These are phyloP conservation scores for Pasiphila rectangulata DNA, from an alignment of 2,888 invertebrate species.

Conservation along the genomic window DNA sequence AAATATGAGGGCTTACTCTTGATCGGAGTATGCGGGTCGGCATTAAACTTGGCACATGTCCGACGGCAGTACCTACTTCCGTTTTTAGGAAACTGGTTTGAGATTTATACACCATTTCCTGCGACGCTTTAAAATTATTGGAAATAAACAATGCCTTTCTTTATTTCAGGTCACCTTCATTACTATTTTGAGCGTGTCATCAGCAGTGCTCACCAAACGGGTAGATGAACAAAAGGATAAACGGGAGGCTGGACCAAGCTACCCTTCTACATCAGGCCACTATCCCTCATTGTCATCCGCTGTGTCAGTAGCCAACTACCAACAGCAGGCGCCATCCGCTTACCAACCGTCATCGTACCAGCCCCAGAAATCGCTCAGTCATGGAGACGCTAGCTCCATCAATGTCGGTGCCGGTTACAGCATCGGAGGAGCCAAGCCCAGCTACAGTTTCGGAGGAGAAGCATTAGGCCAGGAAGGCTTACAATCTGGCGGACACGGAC, in stretches of 20 bases:
- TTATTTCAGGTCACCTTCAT: constrained; percentile 65
- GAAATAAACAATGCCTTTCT: constrained; percentile 30
- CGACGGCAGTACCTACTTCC: constrained; percentile 47
- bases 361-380: constrained; percentile 43
- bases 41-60: constrained; percentile 46
- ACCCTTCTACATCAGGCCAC: constrained; percentile 40
- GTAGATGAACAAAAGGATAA: constrained; percentile 66
- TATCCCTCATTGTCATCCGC: constrained; percentile 15
- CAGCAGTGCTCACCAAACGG: constrained; percentile 57
- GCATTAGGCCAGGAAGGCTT: constrained; percentile 51
- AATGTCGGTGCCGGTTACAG: constrained; percentile 75
- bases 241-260: constrained; percentile 61
- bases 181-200: constrained; percentile 60
- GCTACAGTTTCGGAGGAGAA: neutral
- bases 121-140: constrained; percentile 1
- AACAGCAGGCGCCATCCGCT: constrained; percentile 23
- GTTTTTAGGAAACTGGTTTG: constrained; percentile 53
- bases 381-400: constrained; percentile 66
- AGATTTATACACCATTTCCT: constrained; percentile 38
- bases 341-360: constrained; percentile 39
- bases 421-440: constrained; percentile 51
- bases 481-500: constrained; percentile 58
- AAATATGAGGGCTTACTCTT: constrained; percentile 68
- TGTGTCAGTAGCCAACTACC: constrained; percentile 35
- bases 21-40: constrained; percentile 67